phyloP scores from a whole-genome alignment of 1,140 invertebrate species.

The Euwallacea similis region DNA sequence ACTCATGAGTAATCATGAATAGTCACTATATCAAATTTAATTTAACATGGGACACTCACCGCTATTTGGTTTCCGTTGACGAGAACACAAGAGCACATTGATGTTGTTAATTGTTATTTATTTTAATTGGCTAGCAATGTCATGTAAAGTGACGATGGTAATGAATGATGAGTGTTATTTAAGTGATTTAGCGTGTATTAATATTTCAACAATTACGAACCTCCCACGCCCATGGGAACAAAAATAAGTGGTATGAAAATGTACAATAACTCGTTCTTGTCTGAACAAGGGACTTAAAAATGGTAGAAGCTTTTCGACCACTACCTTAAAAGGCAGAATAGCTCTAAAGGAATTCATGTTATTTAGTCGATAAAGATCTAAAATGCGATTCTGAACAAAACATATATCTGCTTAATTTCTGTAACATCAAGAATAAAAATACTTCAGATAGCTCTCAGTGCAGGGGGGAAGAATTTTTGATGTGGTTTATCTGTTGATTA shows the following conservation, averaged over 20 bases:
- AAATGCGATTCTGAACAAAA: constrained; percentile 38
- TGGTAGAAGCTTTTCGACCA: constrained; percentile 25
- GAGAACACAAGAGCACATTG: too few species aligned
- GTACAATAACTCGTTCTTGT: constrained; percentile 17
- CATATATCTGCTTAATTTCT: constrained; percentile 33
- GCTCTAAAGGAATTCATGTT: constrained; percentile 35
- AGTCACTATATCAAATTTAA: constrained; percentile 15
- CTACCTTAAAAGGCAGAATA: constrained; percentile 39
- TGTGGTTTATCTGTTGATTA: too few species aligned
- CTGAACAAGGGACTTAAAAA: constrained; percentile 13
- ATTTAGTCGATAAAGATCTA: constrained; percentile 42
- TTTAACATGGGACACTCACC: background rate
- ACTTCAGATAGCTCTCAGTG: background rate
- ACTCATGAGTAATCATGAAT: background rate
- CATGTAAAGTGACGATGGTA: too few species aligned
- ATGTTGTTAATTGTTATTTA: too few species aligned
- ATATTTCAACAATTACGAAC: too few species aligned
- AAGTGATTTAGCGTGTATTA: too few species aligned
- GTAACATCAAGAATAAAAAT: constrained; percentile 25
- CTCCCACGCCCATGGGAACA: constrained; percentile 2
- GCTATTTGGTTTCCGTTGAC: background rate
- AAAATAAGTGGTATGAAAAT: background rate
- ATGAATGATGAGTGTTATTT: too few species aligned
- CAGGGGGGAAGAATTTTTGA: too few species aligned
- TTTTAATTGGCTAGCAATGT: too few species aligned